Evolutionary conservation across 2,797 vertebrate species (phyloP).

Genomic region (Heterohyrax brucei): DNA sequence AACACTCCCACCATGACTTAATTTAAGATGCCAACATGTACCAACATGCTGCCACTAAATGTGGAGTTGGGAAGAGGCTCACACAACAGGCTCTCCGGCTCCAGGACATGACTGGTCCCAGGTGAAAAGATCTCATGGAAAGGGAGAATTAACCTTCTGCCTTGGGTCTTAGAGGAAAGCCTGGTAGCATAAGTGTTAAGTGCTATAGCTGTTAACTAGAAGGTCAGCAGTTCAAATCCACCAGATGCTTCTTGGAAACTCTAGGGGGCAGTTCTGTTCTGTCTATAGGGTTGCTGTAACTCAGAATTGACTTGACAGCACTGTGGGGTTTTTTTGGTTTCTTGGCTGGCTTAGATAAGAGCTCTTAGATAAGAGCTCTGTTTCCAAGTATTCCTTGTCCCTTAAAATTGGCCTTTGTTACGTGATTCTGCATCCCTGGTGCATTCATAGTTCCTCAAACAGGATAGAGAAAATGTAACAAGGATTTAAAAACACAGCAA

Average conservation of each 20-base stretch:
- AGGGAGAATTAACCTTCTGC: not conserved
- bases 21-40: not conserved
- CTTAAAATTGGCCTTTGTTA: slow-evolving; percentile 34
- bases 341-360: too few relatives aligned
- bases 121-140: not conserved
- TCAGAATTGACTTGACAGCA: too few relatives aligned
- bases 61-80: not conserved
- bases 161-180: not conserved
- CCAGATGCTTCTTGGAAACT: too few relatives aligned
- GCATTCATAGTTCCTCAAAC: not conserved
- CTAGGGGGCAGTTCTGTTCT: too few relatives aligned
- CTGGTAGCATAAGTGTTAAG: not conserved
- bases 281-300: too few relatives aligned
- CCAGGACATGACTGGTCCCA: not conserved
- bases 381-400: not conserved
- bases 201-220: too few relatives aligned
- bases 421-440: not conserved
- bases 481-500: slow-evolving; percentile 14
- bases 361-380: not conserved
- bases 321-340: too few relatives aligned
- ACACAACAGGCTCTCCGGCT: not conserved
- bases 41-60: not conserved
- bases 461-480: not conserved
- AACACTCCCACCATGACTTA: not conserved
- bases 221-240: too few relatives aligned